Evolutionary conservation across 1,140 invertebrate species (phyloP).

Genomic region (Mesaphorura yosii): DNA sequence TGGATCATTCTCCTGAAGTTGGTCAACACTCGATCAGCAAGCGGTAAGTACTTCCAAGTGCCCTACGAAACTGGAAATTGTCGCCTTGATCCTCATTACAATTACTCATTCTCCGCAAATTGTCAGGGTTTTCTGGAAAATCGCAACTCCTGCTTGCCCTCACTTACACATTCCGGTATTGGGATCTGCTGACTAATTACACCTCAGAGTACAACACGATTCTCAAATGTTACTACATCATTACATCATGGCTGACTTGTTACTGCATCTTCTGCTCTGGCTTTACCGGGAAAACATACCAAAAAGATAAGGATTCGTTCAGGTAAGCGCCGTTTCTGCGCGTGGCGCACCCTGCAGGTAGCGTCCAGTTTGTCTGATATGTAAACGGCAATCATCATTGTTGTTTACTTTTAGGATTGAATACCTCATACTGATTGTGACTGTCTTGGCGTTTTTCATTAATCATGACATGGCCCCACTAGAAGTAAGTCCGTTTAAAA

Average conservation of each 20-base stretch:
- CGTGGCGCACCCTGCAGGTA: too few relatives aligned
- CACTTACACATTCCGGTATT: constrained; percentile 85
- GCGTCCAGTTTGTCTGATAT: too few relatives aligned
- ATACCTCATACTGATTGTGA: constrained; percentile 77
- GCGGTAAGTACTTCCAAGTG: constrained; percentile 56
- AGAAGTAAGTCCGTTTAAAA: constrained; percentile 76
- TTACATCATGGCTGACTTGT: constrained; percentile 73
- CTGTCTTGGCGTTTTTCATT: constrained; percentile 73
- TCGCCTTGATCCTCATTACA: too few relatives aligned
- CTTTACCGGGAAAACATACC: constrained; percentile 94
- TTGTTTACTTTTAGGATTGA: constrained; percentile 54
- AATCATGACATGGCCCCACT: constrained; percentile 90
- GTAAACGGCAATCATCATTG: too few relatives aligned
- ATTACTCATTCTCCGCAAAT: too few relatives aligned
- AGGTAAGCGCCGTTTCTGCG: constrained; percentile 40
- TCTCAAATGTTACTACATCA: constrained; percentile 94
- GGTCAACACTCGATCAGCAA: constrained; percentile 96
- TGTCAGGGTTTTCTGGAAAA: constrained; percentile 90
- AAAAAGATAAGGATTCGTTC: constrained; percentile 95
- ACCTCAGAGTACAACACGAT: constrained; percentile 90
- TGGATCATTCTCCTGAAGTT: constrained; percentile 90
- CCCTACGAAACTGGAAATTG: too few relatives aligned
- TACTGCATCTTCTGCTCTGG: constrained; percentile 88
- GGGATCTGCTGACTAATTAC: constrained; percentile 87
- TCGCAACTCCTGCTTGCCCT: constrained; percentile 92